A percentile compares a stretch with the other conserved stretches of the same genome.
These are phyloP conservation scores for Pogoniulus pusillus DNA, from an alignment of 2,797 vertebrate species.

Conservation along the genomic window DNA sequence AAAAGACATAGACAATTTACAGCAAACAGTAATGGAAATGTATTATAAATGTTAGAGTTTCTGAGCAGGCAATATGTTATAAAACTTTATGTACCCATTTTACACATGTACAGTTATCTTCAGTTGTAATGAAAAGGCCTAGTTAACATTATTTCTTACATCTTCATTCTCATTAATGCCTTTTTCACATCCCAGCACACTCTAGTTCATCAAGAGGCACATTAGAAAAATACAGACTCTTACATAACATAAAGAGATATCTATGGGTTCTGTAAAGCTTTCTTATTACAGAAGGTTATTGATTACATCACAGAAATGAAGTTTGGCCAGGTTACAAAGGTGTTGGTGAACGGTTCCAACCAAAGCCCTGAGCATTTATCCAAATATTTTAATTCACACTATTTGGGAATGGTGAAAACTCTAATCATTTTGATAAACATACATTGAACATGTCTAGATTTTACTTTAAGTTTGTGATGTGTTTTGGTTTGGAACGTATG, in stretches of 20 bases:
- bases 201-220: neutral
- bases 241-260: neutral
- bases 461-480: neutral
- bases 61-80: slow-evolving; percentile 40
- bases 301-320: neutral
- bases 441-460: neutral
- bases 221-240: neutral
- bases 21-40: slow-evolving; percentile 60
- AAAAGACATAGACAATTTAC: slow-evolving; percentile 63
- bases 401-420: neutral
- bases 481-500: neutral
- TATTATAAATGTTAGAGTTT: slow-evolving; percentile 57
- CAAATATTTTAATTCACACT: neutral
- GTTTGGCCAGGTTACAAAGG: neutral
- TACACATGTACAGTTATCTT: neutral
- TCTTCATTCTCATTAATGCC: slow-evolving; percentile 17
- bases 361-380: neutral
- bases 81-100: slow-evolving; percentile 62
- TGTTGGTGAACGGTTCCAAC: neutral
- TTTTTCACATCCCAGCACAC: neutral
- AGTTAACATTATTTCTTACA: slow-evolving; percentile 43
- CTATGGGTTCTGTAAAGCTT: neutral
- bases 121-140: slow-evolving; percentile 40
- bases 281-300: neutral
- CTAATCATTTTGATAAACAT: neutral